Percentiles rank a stretch among this genome's conserved stretches.
Conservation (phyloP, 64 coral and sea anemone species). For the Montipora foliosa region DNA sequence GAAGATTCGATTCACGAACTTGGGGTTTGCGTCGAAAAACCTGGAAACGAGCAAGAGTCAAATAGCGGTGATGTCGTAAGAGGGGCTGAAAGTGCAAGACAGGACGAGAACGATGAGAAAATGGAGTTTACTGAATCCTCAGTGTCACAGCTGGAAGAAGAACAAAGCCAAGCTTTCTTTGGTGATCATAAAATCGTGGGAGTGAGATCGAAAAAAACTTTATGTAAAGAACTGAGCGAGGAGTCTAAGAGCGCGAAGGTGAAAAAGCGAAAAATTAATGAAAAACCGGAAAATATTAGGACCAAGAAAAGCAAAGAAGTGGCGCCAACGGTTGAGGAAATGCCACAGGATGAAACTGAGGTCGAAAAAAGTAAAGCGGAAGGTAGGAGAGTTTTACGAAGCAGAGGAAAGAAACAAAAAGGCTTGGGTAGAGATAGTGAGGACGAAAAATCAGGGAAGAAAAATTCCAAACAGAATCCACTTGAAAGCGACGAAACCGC, state of each 20-base stretch:
- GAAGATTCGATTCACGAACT: background rate
- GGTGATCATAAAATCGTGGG: background rate
- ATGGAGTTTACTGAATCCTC: background rate
- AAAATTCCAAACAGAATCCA: background rate
- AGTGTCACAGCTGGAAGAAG: background rate
- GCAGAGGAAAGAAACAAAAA: background rate
- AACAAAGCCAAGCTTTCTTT: background rate
- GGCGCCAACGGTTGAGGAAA: background rate
- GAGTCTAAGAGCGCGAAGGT: background rate
- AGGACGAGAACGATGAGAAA: background rate
- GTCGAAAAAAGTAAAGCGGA: background rate
- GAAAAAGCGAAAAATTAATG: background rate
- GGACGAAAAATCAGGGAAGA: background rate
- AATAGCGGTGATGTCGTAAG: background rate
- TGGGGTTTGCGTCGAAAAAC: background rate
- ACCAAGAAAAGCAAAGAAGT: background rate
- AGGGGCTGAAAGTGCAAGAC: background rate
- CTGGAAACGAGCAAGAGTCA: background rate
- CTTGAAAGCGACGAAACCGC: background rate
- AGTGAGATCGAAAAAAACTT: background rate
- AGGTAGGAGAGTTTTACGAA: conserved; percentile 20
- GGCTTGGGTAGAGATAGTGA: background rate
- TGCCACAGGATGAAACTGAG: background rate
- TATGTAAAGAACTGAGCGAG: background rate
- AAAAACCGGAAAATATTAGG: background rate